Base-by-base conservation (phyloP, 2,888 invertebrate species). In the Trissolcus japonicus region DNA sequence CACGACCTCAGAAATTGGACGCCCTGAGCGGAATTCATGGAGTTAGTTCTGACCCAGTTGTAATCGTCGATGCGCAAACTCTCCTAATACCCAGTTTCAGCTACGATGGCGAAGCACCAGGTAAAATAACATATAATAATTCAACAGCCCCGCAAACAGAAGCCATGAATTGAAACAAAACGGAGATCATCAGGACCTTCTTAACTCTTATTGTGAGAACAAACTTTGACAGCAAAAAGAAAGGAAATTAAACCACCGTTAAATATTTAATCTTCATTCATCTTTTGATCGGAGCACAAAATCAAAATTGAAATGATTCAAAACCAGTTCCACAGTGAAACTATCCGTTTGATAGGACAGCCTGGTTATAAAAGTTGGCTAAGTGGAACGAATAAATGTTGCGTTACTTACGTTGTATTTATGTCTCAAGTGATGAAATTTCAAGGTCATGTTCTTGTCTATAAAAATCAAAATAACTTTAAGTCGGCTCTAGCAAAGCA, bases 21-120 rank as follows among this genome's bases (percentile, higher is more conserved):
- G 91, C 93, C 2, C 90, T 97, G 79, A 92, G 92, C 68, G 95
- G 96, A 21, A 94, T 96, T 63, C 97, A 97, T 88, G 94, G 92
- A 21, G 95, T 97, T 2, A 91, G 93, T 43, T 97, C 97, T 0
- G 97, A 96, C 85, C 94, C 94, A 79, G 92, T 98, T 80, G 95
- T 97, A 53, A 93, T 97, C 78, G 96, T 97, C 53, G 97, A 98
- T 89, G 96, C 97, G 17, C 97, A 97, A 91, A 97, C 97, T 16
- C 92, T 97, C 82, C 92, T 97, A 81, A 92, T 98, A 82, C 96
- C 97, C 19, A 94, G 95, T 90, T 95, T 98, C 89, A 95, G 94
- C 13, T 97, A 96, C 86, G 97, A 98, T 85, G 97, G 97, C 75
- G 95, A 95, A 90, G 97, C 97, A 55, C 97, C 97, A 87, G 96